Base-by-base conservation (phyloP, 2,888 invertebrate species). In the Eupithecia dodoneata region DNA sequence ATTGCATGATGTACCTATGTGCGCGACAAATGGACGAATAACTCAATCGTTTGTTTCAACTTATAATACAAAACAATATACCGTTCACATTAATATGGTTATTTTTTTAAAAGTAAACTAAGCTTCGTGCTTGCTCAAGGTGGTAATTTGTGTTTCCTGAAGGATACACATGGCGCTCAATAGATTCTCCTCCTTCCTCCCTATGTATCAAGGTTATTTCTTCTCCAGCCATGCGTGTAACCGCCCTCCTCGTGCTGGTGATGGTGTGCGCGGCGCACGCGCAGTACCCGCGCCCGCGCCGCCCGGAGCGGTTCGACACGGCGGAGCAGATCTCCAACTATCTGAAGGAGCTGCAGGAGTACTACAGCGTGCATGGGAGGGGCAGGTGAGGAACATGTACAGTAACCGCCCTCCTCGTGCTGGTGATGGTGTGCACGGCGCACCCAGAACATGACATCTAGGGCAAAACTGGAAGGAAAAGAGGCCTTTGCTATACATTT, bases 241-340 rank as follows among this genome's bases (percentile, higher is more conserved):
- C 91, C 49, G 78, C 90, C 63, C 90, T 93, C n/a, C 87, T 94
- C 87, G 75, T 94, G 74, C 78, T 92, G 80, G 87, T 89, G 55
- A 91, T 89, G 41, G 88, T 93, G 87, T 90, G 92, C 85, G 82
- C 83, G 71, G 84, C 90, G 80, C 89, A 91, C 75, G 93, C 91
- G 81, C 94, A 93, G 83, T 94, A 94, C 82, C 92, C 94, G 75
- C 93, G 95, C 65, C 94, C 93, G 74, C 93, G 95, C 49, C 94
- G 95, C 81, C 95, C 94, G 0, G 95, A 95, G 82, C 91, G 94
- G 67, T 92, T 95, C 82, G 93, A 94, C 85, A 93, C 92, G 0
- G 93, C 94, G 0, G 94, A 95, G 65, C 94, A 94, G 79, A 91
- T 94, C 67, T 92, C 93, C 76, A 94, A 94, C 88, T 95, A 95